A percentile compares a stretch with the other conserved stretches of the same genome.
These are phyloP conservation scores for Hemibagrus guttatus DNA, from an alignment of 2,797 vertebrate genomes.

Conservation along the genomic window DNA sequence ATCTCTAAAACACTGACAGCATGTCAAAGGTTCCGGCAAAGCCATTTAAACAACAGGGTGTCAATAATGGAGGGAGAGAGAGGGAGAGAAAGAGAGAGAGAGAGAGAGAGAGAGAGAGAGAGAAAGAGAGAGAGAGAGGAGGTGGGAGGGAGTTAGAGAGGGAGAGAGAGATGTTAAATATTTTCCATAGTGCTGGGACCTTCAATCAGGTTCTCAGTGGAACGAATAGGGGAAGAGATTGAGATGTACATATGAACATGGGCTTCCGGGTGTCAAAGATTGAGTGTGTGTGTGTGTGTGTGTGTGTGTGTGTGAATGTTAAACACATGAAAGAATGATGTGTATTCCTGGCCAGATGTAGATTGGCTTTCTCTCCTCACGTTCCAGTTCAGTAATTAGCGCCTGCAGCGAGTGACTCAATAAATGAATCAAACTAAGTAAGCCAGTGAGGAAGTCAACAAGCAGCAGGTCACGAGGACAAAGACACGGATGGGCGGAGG, in stretches of 20 bases:
- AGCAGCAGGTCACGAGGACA: conserved; percentile 30
- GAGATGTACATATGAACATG: neutral
- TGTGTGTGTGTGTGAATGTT: neutral
- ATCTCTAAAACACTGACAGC: conserved; percentile 69
- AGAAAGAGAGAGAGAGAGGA: neutral
- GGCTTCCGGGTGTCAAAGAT: neutral
- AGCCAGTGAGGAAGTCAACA: conserved; percentile 37
- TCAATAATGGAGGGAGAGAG: conserved; percentile 60
- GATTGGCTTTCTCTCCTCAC: conserved; percentile 20
- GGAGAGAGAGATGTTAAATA: too few species aligned
- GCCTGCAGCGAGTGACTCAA: conserved; percentile 34
- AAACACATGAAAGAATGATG: conserved; percentile 6
- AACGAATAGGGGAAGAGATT: neutral
- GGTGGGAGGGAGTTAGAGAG: neutral
- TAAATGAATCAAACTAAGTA: conserved; percentile 49
- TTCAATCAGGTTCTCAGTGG: neutral
- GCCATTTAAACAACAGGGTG: conserved; percentile 68
- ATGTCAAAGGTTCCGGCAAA: conserved; percentile 65
- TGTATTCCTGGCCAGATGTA: conserved; percentile 14
- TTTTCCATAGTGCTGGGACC: neutral
- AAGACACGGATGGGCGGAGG: neutral
- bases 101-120: neutral
- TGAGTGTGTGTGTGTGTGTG: conserved; percentile 1
- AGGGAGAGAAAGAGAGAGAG: neutral
- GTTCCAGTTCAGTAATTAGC: conserved; percentile 40